Percentiles rank a stretch among this genome's conserved stretches.
Evolutionary conservation across 2,797 vertebrate genomes (phyloP).

Genomic region (Hyperoplus lanceolatus): DNA sequence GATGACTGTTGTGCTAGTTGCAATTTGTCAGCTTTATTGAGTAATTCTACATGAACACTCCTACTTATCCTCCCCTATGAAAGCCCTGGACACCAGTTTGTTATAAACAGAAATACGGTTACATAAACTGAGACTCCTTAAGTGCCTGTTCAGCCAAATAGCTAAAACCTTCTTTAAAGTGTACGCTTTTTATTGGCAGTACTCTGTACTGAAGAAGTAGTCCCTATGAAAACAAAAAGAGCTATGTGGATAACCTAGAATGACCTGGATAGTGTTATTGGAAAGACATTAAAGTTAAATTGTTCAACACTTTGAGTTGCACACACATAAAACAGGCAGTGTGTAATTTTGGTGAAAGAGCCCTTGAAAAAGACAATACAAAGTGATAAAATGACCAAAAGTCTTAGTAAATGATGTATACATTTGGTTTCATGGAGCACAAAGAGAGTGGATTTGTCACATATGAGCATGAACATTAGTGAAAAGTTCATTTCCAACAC

Average conservation of each 20-base stretch:
- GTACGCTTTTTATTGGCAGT: not conserved
- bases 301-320: not conserved
- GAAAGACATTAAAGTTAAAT: not conserved
- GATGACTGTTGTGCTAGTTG: slow-evolving; percentile 61
- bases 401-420: not conserved
- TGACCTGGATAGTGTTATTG: not conserved
- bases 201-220: not conserved
- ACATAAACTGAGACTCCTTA: not conserved
- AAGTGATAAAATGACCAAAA: not conserved
- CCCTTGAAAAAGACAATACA: not conserved
- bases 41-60: slow-evolving; percentile 55
- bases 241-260: not conserved
- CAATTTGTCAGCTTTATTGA: slow-evolving; percentile 62
- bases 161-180: not conserved
- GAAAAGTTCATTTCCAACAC: not conserved
- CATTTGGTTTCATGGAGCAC: not conserved
- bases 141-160: not conserved
- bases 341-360: not conserved
- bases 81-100: not conserved
- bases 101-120: not conserved
- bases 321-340: not conserved
- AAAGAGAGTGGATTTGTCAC: not conserved
- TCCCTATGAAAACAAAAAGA: not conserved
- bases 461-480: not conserved
- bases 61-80: slow-evolving; percentile 22